Base-by-base conservation (phyloP, 37 sponge, comb jelly and placozoan species). In the Chondrosia reniformis region DNA sequence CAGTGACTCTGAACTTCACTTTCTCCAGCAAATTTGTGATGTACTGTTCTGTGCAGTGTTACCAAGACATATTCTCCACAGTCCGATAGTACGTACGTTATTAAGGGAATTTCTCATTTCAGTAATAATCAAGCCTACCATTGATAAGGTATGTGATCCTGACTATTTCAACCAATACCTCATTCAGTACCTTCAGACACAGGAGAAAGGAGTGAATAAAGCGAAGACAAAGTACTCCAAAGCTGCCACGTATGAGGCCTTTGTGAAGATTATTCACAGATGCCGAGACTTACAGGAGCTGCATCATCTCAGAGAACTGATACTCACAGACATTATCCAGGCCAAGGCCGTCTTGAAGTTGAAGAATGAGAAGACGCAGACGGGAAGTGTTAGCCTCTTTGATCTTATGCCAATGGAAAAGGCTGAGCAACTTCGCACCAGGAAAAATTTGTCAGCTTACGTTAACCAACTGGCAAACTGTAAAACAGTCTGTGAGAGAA, bases 281-380 rank as follows among this genome's bases (percentile, higher is more conserved):
- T 89, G 93, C 45, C 72, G 81, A 2, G 85, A 84, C 31, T 17
- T 86, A 0, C 73, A 62, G 12, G 85, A 89, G 45, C 81, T 95
- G 43, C 62, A 86, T 24, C 79, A 76, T 8, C 84, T 87, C n/a
- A 52, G 93, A n/a, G 74, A 89, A 43, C 64, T 33, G 24, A 89
- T 95, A 45, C 81, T 95, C 34, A 84, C 80, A 1, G 96, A 95
- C n/a, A 92, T 95, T 46, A 86, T 95, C 36, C 96, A 95, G 72
- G 93, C 93, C 17, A 88, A 82, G 77, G 94, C 90, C 0, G 82
- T 93, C 15, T 54, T 85, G 69, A 86, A 86, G 45, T 87, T 89
- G 87, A 93, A 87, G 77, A 74, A 38, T 0, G 80, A 85, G 0
- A 61, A 67, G 0, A 44, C 42, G 4, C 41, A 63, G n/a, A 88